Percentiles rank a stretch among this genome's conserved stretches.
Conservation (phyloP, 2,113 vertebrate species). For the Apodemus speciosus region DNA sequence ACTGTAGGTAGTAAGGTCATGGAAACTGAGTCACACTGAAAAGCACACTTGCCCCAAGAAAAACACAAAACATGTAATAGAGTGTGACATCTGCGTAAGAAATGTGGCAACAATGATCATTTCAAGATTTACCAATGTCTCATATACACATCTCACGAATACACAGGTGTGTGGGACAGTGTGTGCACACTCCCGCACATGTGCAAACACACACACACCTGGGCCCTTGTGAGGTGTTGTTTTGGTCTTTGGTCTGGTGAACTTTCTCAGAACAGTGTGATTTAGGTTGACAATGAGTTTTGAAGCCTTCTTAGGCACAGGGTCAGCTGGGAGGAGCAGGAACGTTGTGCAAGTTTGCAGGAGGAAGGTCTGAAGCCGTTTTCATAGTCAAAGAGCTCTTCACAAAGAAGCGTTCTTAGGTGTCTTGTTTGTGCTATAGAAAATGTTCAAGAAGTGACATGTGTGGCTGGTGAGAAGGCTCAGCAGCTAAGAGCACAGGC, state of each 20-base stretch:
- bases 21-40: slow-evolving; percentile 33
- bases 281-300: not conserved
- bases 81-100: not conserved
- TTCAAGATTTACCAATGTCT: not conserved
- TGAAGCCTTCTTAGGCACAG: not conserved
- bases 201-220: not conserved
- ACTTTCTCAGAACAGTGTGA: not conserved
- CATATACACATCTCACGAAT: not conserved
- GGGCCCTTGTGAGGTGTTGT: not conserved
- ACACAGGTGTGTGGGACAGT: not conserved
- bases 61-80: not conserved
- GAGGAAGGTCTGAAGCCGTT: not conserved
- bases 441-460: not conserved
- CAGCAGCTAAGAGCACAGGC: not conserved
- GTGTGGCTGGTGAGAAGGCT: not conserved
- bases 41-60: not conserved
- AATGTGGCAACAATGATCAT: not conserved
- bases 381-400: not conserved
- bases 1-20: not conserved
- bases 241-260: not conserved
- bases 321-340: not conserved
- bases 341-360: not conserved
- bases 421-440: not conserved
- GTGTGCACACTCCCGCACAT: accelerated
- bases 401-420: not conserved